These are phyloP conservation scores for Mormyrops attenuatus DNA, from an alignment of 2,797 vertebrate species.

Conservation along the genomic window DNA sequence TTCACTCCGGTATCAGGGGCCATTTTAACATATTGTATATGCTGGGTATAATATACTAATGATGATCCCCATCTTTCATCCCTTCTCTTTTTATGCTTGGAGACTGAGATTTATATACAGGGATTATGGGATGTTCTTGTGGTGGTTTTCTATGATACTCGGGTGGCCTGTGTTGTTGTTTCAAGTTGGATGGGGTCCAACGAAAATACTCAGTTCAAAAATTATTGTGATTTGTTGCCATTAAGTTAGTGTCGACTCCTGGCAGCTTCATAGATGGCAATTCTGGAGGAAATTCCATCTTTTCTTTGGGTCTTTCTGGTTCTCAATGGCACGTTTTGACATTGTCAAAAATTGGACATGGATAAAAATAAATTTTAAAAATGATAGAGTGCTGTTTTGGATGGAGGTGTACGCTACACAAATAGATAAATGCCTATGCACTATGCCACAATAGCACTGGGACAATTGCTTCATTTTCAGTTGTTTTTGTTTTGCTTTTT, in stretches of 20 bases:
- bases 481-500: not conserved
- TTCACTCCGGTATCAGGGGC: not conserved
- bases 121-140: not conserved
- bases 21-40: constrained; percentile 2
- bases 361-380: not conserved
- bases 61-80: not conserved
- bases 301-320: not conserved
- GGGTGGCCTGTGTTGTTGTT: not conserved
- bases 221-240: not conserved
- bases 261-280: not conserved
- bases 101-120: not conserved
- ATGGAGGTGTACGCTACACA: not conserved
- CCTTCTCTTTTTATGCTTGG: not conserved
- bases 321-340: not conserved
- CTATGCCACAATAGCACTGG: not conserved
- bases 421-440: not conserved
- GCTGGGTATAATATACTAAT: constrained; percentile 12
- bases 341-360: not conserved
- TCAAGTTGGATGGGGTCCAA: not conserved
- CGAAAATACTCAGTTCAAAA: not conserved
- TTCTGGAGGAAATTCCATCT: not conserved
- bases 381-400: not conserved
- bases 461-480: not conserved
- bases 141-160: not conserved
- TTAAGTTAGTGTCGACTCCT: not conserved